Percentiles rank a stretch among this genome's conserved stretches.
Conservation (phyloP, 2,113 vertebrate species). For the Myotis lucifugus region DNA sequence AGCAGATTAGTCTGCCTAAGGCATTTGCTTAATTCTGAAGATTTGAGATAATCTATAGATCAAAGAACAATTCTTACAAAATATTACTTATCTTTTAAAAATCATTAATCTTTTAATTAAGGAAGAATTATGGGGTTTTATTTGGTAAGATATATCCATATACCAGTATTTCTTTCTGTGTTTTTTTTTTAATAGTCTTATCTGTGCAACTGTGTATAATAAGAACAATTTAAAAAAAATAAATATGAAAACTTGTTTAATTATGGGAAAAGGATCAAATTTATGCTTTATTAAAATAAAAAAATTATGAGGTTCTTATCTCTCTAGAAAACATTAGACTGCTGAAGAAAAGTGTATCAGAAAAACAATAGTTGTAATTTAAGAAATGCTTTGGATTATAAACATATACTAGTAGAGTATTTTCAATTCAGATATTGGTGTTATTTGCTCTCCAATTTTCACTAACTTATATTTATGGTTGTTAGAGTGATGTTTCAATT, state of each 20-base stretch:
- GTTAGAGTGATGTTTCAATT: neutral
- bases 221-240: neutral
- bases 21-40: neutral
- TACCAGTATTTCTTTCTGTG: neutral
- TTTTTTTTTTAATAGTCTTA: neutral
- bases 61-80: neutral
- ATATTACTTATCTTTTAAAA: neutral
- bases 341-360: neutral
- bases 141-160: conserved; percentile 22
- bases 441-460: neutral
- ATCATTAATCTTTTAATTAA: neutral
- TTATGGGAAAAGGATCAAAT: neutral
- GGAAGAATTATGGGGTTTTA: neutral
- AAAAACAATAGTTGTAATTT: neutral
- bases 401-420: neutral
- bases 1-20: neutral
- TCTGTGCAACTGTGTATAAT: neutral
- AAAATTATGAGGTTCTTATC: neutral
- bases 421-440: neutral
- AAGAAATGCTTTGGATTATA: neutral
- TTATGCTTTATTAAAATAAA: conserved; percentile 18
- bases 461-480: neutral
- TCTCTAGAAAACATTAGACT: neutral
- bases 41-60: neutral
- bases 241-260: neutral